A percentile compares a stretch with the other conserved stretches of the same genome.
Evolutionary conservation across 2,113 vertebrate species (phyloP).

Genomic region (Acrocephalus arundinaceus): DNA sequence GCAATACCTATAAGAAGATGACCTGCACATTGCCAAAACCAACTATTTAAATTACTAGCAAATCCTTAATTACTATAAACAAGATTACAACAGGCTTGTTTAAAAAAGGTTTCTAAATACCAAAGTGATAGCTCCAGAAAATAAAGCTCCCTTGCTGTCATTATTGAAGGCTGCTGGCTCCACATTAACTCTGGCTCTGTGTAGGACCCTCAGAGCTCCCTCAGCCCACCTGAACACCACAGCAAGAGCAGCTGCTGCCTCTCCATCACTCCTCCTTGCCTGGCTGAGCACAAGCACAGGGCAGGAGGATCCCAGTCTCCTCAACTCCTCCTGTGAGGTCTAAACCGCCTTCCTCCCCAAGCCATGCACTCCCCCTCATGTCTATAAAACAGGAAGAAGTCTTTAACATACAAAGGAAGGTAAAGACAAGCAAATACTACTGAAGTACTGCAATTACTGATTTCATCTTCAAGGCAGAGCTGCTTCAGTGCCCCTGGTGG

Average conservation of each 20-base stretch:
- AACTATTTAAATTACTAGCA: conserved; percentile 57
- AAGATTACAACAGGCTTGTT: conserved; percentile 34
- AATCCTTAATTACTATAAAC: conserved; percentile 66
- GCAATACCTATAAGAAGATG: conserved; percentile 46
- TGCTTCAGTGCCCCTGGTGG: neutral
- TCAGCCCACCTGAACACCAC: neutral
- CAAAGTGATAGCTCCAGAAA: conserved; percentile 23
- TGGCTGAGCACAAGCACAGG: neutral
- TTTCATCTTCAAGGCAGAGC: neutral
- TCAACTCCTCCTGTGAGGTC: neutral
- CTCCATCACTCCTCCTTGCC: neutral
- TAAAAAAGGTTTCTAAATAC: conserved; percentile 17
- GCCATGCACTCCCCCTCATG: neutral
- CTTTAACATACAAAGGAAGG: neutral
- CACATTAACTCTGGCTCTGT: neutral
- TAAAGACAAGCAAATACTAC: neutral
- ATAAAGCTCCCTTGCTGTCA: neutral
- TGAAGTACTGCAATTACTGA: neutral
- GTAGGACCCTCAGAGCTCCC: neutral
- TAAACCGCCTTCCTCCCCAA: neutral
- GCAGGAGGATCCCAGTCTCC: neutral
- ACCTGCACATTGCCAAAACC: conserved; percentile 37
- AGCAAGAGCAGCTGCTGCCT: neutral
- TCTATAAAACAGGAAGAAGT: neutral
- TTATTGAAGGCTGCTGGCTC: neutral